These are phyloP conservation scores for Varanus salvator DNA, from an alignment of 2,113 vertebrate genomes.

Conservation along the genomic window DNA sequence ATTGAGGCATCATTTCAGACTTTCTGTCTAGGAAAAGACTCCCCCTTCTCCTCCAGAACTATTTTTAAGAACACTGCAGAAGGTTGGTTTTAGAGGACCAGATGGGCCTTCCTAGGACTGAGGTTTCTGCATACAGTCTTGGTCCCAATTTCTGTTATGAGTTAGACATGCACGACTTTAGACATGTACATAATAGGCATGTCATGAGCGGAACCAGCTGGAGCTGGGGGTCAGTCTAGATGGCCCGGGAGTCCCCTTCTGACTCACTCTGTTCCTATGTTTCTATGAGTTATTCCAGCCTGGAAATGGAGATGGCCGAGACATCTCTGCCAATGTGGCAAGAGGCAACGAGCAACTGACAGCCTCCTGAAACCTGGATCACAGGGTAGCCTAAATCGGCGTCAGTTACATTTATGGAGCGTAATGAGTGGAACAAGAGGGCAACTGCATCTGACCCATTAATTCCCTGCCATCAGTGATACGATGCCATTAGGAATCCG, in stretches of 20 bases:
- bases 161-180: too few species aligned
- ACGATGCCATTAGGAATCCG: conserved; percentile 50
- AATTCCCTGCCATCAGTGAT: conserved; percentile 47
- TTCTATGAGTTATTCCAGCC: conserved; percentile 20
- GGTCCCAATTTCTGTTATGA: background rate
- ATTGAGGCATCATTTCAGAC: background rate
- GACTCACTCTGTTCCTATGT: too few species aligned
- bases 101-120: background rate
- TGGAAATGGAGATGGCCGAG: conserved; percentile 29
- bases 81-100: background rate
- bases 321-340: conserved; percentile 20
- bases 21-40: background rate
- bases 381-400: background rate
- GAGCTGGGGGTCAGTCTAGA: too few species aligned
- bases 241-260: too few species aligned
- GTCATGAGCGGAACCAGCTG: too few species aligned
- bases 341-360: conserved; percentile 40
- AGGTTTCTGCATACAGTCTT: background rate
- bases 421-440: conserved; percentile 37
- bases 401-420: conserved; percentile 64
- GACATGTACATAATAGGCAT: too few species aligned
- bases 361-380: conserved; percentile 12
- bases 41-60: background rate
- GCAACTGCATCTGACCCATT: conserved; percentile 36
- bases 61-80: background rate